Base-by-base conservation (phyloP, 2,797 vertebrate species). In the Mionectes olivaceus region DNA sequence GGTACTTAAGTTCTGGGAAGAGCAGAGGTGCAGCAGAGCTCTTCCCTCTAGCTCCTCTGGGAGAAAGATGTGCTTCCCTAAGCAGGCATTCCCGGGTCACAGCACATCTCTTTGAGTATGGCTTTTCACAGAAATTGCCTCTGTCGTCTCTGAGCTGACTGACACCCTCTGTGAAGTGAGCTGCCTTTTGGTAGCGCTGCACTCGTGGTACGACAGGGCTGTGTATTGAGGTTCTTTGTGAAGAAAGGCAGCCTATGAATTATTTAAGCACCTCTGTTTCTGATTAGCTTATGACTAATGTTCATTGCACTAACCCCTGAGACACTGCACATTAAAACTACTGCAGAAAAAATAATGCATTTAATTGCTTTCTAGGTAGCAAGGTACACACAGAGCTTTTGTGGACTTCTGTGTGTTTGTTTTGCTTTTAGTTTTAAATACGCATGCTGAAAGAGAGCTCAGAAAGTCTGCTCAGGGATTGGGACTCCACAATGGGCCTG, bases 331-430 rank as follows among this genome's bases (percentile, higher is more conserved):
- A 2, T 86, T 95, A 65, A 92, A 85, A 87, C 87, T 89, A 78
- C 86, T 55, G 75, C 69, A 91, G 81, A 89, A 96, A 96, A 81
- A 75, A 85, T 47, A 96, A 93, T 83, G 90, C 87, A 71, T 68
- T 94, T 94, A 96, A 96, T 93, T 94, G 93, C 94, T 97, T 97
- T 94, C 92, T 87, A 94, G 95, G 94, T 91, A 96, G 80, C 69
- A 70, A 93, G 92, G 94, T 87, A 90, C 70, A 94, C 71, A 92
- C 22, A 57, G 90, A 84, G 89, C 57, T 91, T 97, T 93, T 96
- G 89, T 93, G 91, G 87, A 77, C 71, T 90, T 88, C 11, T 11
- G 22, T 70, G 65, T 86, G 63, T 90, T 95, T 96, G 67, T 89
- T 96, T 95, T 89, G 80, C 69, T 95, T 95, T 96, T 87, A 76